Evolutionary conservation across 2,113 vertebrate species (phyloP), one percentile per base, ranked within the genome.

Genomic region (Talpa occidentalis): DNA sequence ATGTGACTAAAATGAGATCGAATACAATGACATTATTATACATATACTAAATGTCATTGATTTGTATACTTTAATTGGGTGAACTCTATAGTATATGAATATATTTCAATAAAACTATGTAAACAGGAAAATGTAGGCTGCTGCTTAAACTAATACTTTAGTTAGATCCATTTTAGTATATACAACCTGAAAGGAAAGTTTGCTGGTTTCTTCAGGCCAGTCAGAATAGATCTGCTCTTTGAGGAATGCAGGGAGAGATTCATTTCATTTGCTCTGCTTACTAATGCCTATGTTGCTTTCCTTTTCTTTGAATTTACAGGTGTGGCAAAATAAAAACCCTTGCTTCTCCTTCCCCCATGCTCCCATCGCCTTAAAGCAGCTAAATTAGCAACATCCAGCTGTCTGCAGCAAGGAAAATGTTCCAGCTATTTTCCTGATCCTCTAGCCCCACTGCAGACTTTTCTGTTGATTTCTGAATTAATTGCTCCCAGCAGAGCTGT

Each of bases 391-490:
- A 30, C 35, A 91, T 49, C 56, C 79, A 84, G 84, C 88, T 97
- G 77, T 96, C 94, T 95, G n/a, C 42, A 69, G 52, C 52, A 47
- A 93, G 69, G 83, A 70, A 95, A 62, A 70, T 49, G 35, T 92
- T 90, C 93, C 21, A 85, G 82, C 59, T 91, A 69, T 96, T 90
- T 94, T 40, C 70, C 37, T 88, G 84, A 94, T 86, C 60, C 66
- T 62, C 11, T 47, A 60, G 86, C 40, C 74, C n/a, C 49, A 32
- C 0, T 95, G 64, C 1, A 24, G 1, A 59, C 0, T 26, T 95
- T 96, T 96, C 66, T 94, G 24, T 5, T 42, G 10, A 77, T 91
- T 96, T 96, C 30, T 90, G 76, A 82, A 86, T 95, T 80, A 95
- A 94, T 52, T 92, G 73, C 11, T 90, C 84, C 56, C 95, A 80